Percentiles rank a stretch among this genome's conserved stretches.
Conservation (phyloP, 2,888 invertebrate genomes). For the Rhimphoctona megacephalus region DNA sequence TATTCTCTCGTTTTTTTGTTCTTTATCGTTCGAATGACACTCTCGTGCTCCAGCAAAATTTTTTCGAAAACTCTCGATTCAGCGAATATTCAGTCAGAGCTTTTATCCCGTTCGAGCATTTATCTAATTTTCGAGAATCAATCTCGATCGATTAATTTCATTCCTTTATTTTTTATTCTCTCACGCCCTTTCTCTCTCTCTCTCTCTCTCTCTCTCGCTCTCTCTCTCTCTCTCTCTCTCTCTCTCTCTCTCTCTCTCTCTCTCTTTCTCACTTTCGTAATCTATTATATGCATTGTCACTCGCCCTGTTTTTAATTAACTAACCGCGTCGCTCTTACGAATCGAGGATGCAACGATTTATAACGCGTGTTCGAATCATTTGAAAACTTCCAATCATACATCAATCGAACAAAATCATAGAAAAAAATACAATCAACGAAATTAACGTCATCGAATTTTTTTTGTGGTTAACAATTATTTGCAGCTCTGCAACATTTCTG, state of each 20-base stretch:
- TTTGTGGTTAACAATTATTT: background rate
- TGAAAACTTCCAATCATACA: background rate
- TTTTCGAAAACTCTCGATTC: background rate
- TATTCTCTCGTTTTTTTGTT: conserved; percentile 14
- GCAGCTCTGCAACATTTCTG: no score
- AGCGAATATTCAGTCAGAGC: conserved; percentile 23
- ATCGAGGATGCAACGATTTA: conserved; percentile 3
- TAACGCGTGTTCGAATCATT: conserved; percentile 27
- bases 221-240: background rate
- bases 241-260: conserved; percentile 1
- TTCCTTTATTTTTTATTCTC: conserved; percentile 7
- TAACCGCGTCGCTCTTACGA: conserved; percentile 26
- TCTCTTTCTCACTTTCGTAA: conserved; percentile 23
- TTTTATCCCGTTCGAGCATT: conserved; percentile 45
- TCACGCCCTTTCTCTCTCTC: background rate
- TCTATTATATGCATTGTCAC: conserved; percentile 61
- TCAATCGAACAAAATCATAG: background rate
- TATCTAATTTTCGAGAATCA: conserved; percentile 18
- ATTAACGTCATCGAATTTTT: background rate
- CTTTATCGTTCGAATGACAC: conserved; percentile 31
- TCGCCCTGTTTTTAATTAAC: conserved; percentile 56
- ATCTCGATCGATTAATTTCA: conserved; percentile 19
- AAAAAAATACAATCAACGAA: background rate
- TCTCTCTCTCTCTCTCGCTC: conserved; percentile 2
- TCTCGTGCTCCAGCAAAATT: conserved; percentile 32